Percentiles rank a stretch among this genome's conserved stretches.
These are phyloP conservation scores for Hippolais icterina DNA, from an alignment of 2,113 vertebrate species.

Conservation along the genomic window DNA sequence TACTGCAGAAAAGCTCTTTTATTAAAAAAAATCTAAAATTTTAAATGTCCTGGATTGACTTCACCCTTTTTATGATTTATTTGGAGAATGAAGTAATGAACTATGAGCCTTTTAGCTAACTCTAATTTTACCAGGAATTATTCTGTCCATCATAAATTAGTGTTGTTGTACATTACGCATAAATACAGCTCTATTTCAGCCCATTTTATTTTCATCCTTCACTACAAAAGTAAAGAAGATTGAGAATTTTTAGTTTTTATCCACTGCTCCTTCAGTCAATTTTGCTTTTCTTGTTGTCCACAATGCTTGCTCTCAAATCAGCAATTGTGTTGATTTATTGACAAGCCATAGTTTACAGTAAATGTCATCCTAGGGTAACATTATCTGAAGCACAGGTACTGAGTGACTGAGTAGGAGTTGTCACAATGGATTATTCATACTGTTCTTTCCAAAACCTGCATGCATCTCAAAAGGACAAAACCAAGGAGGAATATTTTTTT, in stretches of 20 bases:
- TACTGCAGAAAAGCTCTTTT: not conserved
- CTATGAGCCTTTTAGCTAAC: not conserved
- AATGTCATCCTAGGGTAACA: not conserved
- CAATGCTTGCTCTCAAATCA: not conserved
- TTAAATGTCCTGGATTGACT: not conserved
- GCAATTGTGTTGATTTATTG: not conserved
- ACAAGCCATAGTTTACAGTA: conserved; percentile 17
- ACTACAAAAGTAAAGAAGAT: not conserved
- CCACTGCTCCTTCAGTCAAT: not conserved
- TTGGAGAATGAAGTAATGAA: not conserved
- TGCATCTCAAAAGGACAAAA: not conserved
- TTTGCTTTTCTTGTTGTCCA: not conserved
- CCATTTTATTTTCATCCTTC: not conserved
- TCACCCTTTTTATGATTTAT: conserved; percentile 6
- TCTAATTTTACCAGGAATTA: not conserved
- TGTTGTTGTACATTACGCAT: not conserved
- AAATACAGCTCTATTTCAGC: not conserved
- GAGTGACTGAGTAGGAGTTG: not conserved
- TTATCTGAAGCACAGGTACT: not conserved
- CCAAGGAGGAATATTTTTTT: not conserved
- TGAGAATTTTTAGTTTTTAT: not conserved
- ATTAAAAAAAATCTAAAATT: not conserved
- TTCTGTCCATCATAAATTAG: not conserved
- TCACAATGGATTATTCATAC: conserved; percentile 3
- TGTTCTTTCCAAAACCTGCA: not conserved